Evolutionary conservation across 2,888 invertebrate genomes (phyloP), one percentile per base, ranked within the genome.

Genomic region (Muscina levida): DNA sequence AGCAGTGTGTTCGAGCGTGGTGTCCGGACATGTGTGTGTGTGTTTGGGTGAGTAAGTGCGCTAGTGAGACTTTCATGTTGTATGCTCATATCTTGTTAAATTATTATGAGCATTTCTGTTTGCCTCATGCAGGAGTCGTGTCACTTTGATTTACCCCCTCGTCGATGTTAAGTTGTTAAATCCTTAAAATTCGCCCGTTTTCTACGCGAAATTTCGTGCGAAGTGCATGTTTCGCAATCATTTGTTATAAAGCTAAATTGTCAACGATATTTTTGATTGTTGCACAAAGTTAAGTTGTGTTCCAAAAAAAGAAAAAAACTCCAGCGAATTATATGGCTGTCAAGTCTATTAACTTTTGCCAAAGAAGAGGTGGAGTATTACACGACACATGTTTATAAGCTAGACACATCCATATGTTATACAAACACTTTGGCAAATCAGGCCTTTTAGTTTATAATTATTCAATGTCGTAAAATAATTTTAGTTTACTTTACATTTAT

Each of bases 1-100:
- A 8, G 4, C 4, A 31, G 31, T 31, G 31, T 31, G 31, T 31
- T 31, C 6, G 48, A 3, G 17, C 48, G 15, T 51, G 22, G 15
- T 51, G 22, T n/a, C 22, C 22, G 51, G 3, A n/a, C 10, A 39
- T 42, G 10, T 59, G 37, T 39, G 15, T 59, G 26, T 51, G 26
- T 15, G 17, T 31, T 31, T 42, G 67, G 11, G 37, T 39, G 13
- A 26, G 8, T 11, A 22, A n/a, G 15, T n/a, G n/a, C n/a, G n/a
- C n/a, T n/a, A n/a, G 2, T 11, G 37, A n/a, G 15, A 48, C n/a
- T 46, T 46, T 53, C 68, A 72, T 67, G 73, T 73, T 73, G 44
- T 67, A 67, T 74, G 67, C 57, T 73, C 66, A 67, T 74, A 74
- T 74, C 57, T 73, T 57, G 67, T 67, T 74, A 48, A 74, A 74